Evolutionary conservation across 2,888 invertebrate species (phyloP).

Genomic region (Drosophila glabriapex): DNA sequence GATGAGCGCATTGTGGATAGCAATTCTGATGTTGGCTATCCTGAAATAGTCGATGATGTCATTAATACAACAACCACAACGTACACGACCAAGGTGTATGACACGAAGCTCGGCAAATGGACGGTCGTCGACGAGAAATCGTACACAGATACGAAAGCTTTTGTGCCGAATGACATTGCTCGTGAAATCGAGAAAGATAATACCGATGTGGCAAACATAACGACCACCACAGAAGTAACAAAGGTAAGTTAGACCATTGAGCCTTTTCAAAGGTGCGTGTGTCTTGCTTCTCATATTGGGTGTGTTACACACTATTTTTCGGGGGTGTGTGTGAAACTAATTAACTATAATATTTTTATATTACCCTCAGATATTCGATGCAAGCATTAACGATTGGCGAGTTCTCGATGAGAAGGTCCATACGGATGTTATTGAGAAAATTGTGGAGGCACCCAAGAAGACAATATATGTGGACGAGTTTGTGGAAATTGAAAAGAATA

Average conservation of each 20-base stretch:
- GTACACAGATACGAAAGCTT: slow-evolving; percentile 84
- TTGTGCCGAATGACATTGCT: slow-evolving; percentile 85
- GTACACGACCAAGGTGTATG: slow-evolving; percentile 85
- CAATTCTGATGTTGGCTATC: slow-evolving; percentile 82
- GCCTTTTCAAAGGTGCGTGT: slow-evolving; percentile 8
- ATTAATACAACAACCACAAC: slow-evolving; percentile 85
- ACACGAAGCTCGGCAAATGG: slow-evolving; percentile 85
- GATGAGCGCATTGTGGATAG: slow-evolving; percentile 87
- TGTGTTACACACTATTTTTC: neutral
- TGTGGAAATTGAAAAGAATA: slow-evolving; percentile 85
- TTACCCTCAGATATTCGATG: slow-evolving; percentile 84
- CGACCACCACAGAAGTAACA: slow-evolving; percentile 85
- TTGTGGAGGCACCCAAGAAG: slow-evolving; percentile 84
- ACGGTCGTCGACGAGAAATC: slow-evolving; percentile 85
- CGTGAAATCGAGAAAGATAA: slow-evolving; percentile 86
- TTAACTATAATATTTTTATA: neutral
- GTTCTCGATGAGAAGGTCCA: slow-evolving; percentile 85
- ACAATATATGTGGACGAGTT: slow-evolving; percentile 84
- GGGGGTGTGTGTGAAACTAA: slow-evolving; percentile 21
- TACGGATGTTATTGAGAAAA: slow-evolving; percentile 85
- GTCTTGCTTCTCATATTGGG: neutral
- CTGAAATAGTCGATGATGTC: slow-evolving; percentile 86
- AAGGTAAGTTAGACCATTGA: slow-evolving; percentile 80
- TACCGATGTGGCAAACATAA: slow-evolving; percentile 86
- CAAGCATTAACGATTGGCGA: slow-evolving; percentile 85